Percentiles rank a stretch among this genome's conserved stretches.
phyloP scores from a whole-genome alignment of 35 echinoderm and acorn worm genomes.

The Chiridota heheva region DNA sequence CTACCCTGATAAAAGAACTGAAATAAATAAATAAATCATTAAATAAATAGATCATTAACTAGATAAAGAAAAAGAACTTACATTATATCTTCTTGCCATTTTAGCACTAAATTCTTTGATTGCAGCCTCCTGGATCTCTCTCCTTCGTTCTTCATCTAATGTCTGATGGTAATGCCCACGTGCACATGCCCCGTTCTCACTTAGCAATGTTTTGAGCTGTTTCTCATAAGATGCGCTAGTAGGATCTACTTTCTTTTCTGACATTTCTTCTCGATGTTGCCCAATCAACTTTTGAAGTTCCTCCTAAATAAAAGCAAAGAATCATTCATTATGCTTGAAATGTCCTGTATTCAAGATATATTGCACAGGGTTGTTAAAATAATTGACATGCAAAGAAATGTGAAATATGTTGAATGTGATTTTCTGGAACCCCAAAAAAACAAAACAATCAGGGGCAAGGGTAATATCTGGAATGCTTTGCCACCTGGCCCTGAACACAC shows the following conservation, averaged over 20 bases:
- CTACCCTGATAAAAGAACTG: no score
- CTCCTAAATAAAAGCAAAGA: constrained; percentile 6
- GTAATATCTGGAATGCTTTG: no score
- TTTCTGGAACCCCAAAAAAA: no score
- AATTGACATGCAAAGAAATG: no score
- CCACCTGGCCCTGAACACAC: no score
- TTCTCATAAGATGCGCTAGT: constrained; percentile 35
- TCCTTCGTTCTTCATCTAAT: constrained; percentile 35
- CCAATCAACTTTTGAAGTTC: constrained; percentile 34
- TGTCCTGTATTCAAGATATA: no score
- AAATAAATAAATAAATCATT: no score
- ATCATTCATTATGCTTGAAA: no score
- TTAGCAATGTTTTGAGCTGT: constrained; percentile 36
- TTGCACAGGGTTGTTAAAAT: no score
- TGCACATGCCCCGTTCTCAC: constrained; percentile 31
- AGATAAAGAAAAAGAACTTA: neutral
- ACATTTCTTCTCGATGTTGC: constrained; percentile 28
- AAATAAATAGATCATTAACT: no score
- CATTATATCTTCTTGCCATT: constrained; percentile 38
- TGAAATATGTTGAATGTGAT: no score
- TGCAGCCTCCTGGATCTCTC: constrained; percentile 42
- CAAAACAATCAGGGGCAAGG: no score
- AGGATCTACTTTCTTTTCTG: constrained; percentile 11
- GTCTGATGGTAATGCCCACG: constrained; percentile 22
- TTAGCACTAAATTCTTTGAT: constrained; percentile 39